Evolutionary conservation across 2,113 vertebrate species (phyloP), one percentile per base, ranked within the genome.

Genomic region (Anguilla japonica): DNA sequence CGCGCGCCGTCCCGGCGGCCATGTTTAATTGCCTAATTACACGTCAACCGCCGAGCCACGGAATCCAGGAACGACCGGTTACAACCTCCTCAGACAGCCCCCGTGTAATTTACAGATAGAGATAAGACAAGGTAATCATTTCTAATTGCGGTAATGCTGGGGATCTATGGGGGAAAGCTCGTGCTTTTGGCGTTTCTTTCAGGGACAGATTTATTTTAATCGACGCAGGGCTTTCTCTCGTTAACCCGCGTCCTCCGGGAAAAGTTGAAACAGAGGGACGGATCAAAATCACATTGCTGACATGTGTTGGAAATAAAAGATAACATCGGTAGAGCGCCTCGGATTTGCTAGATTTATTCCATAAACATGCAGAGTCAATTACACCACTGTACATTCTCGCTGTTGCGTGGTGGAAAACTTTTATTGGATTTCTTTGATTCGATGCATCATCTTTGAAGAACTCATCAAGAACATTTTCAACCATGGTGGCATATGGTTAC

Each of bases 1-100:
- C 85, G 40, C 67, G 40, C 67, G 79, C 41, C 84, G 86, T 41
- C 60, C 87, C 57, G 81, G 79, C 60, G 56, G 79, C 86, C 88
- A 85, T 41, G 53, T 90, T 83, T 87, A 88, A 90, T 88, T 87
- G 87, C 43, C 87, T 83, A 57, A 84, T 87, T 90, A 83, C 84
- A 89, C 78, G 81, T 86, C 82, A 89, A 83, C 80, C 90, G 82
- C 83, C 78, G 87, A 82, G 53, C 75, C 87, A 85, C 57, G 84
- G 41, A 79, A 83, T 84, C 86, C 50, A 40, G 78, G 83, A 82
- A 41, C 29, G 20, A 41, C 41, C 50, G 41, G 46, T 75, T 83
- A 84, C 85, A 41, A 26, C 60, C 63, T 82, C 43, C 39, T 60
- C 43, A 56, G 80, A 50, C 18, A 2, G 78, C 29, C 53, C 56